Evolutionary conservation across 2,797 vertebrate genomes (phyloP).

Genomic region (Halcyon chelicuti): DNA sequence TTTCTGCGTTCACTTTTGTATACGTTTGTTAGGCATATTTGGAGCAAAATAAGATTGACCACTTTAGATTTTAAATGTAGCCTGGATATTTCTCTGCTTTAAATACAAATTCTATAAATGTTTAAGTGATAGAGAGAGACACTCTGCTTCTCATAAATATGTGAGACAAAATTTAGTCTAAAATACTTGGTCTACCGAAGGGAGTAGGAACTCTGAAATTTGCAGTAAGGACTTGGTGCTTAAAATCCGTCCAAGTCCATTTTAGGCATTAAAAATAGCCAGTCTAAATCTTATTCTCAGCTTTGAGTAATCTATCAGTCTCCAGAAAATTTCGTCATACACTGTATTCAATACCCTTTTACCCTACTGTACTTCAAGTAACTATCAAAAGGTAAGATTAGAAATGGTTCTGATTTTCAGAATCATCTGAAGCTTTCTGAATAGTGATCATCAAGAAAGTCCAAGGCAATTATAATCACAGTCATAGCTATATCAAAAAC

Average conservation of each 20-base stretch:
- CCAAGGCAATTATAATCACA: conserved; percentile 1
- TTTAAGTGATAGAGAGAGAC: neutral
- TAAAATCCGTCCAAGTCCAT: neutral
- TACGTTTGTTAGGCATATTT: neutral
- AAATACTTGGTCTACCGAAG: neutral
- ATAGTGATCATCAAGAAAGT: neutral
- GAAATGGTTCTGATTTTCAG: conserved; percentile 1
- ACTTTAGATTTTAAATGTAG: neutral
- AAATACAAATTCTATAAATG: neutral
- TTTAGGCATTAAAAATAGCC: neutral
- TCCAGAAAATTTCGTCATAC: neutral
- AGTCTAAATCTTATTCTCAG: neutral
- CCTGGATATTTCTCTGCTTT: neutral
- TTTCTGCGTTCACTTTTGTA: neutral
- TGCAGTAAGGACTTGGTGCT: neutral
- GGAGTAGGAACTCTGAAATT: neutral
- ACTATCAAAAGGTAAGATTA: neutral
- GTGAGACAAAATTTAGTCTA: neutral
- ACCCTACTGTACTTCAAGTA: neutral
- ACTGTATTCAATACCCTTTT: neutral
- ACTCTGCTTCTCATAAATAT: neutral
- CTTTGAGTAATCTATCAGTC: neutral
- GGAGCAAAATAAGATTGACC: neutral
- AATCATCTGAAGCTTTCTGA: conserved; percentile 31
- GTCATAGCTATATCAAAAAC: neutral